Evolutionary conservation across 2,888 invertebrate species (phyloP).

Genomic region (Kuschelorhynchus macadamiae): DNA sequence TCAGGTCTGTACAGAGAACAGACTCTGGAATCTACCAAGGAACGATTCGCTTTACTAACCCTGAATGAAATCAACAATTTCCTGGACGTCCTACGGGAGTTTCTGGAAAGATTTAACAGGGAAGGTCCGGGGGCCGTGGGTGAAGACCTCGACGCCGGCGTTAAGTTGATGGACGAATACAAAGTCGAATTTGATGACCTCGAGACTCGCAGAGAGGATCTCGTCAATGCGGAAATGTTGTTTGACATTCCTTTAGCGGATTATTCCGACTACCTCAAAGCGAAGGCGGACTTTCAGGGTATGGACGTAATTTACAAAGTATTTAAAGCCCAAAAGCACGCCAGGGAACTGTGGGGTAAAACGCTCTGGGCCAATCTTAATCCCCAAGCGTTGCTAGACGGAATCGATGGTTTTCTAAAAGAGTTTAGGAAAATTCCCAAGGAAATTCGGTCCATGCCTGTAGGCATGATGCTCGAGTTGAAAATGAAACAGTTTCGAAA

Average conservation of each 20-base stretch:
- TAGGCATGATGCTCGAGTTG: conserved; percentile 81
- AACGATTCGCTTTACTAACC: conserved; percentile 87
- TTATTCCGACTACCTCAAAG: conserved; percentile 80
- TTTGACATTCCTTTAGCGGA: conserved; percentile 90
- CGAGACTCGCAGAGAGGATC: conserved; percentile 76
- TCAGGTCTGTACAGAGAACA: conserved; percentile 79
- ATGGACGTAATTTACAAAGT: conserved; percentile 84
- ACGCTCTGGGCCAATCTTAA: conserved; percentile 91
- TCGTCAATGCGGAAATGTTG: conserved; percentile 84
- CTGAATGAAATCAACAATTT: conserved; percentile 82
- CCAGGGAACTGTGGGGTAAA: conserved; percentile 75
- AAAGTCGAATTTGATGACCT: conserved; percentile 76
- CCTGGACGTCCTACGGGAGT: conserved; percentile 74
- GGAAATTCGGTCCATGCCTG: conserved; percentile 71
- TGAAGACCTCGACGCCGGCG: conserved; percentile 82
- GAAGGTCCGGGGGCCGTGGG: conserved; percentile 88
- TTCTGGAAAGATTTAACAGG: conserved; percentile 80
- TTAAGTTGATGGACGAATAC: conserved; percentile 80
- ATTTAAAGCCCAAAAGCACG: conserved; percentile 83
- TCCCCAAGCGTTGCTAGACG: conserved; percentile 85
- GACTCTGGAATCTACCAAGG: conserved; percentile 85
- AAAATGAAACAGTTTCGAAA: conserved; percentile 91
- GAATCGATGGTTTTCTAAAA: conserved; percentile 87
- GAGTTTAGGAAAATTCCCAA: conserved; percentile 84
- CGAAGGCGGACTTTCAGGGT: conserved; percentile 75